Evolutionary conservation across 1,140 invertebrate species (phyloP).

Genomic region (Calycopis cecrops): DNA sequence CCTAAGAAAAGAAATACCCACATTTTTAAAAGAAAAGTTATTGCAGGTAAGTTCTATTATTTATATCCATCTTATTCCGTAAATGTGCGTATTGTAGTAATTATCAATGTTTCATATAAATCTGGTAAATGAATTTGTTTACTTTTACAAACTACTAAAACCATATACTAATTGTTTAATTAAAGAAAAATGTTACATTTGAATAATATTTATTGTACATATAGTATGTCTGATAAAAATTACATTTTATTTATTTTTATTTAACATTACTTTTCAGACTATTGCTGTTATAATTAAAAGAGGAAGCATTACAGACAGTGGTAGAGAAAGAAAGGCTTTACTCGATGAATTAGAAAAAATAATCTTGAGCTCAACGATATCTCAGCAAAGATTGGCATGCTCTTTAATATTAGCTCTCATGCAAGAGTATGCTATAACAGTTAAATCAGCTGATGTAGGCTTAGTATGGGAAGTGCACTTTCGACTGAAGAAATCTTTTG

Average conservation of each 20-base stretch:
- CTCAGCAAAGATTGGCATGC: slow-evolving; percentile 84
- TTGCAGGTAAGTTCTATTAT: slow-evolving; percentile 75
- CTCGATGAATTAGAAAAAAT: slow-evolving; percentile 78
- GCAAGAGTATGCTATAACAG: slow-evolving; percentile 91
- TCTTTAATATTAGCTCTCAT: slow-evolving; percentile 87
- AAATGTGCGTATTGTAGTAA: too few species aligned
- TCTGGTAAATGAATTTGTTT: too few species aligned
- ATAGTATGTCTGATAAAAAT: too few species aligned
- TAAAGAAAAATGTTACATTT: slow-evolving; percentile 10
- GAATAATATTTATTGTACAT: slow-evolving; percentile 7
- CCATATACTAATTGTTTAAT: too few species aligned
- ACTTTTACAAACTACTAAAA: too few species aligned
- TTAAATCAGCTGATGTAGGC: slow-evolving; percentile 89
- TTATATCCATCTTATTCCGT: neutral
- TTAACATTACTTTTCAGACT: slow-evolving; percentile 79
- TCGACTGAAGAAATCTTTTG: slow-evolving; percentile 89
- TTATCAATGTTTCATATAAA: too few species aligned
- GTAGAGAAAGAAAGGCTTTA: slow-evolving; percentile 80
- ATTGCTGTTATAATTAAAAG: slow-evolving; percentile 92
- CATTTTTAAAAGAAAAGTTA: slow-evolving; percentile 80
- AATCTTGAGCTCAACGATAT: slow-evolving; percentile 59
- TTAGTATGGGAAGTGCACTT: slow-evolving; percentile 91
- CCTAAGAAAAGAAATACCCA: slow-evolving; percentile 77
- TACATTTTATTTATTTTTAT: slow-evolving; percentile 37
- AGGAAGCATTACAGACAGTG: slow-evolving; percentile 83